These are phyloP conservation scores for Coendou prehensilis DNA, from an alignment of 2,797 vertebrate genomes.

Conservation along the genomic window DNA sequence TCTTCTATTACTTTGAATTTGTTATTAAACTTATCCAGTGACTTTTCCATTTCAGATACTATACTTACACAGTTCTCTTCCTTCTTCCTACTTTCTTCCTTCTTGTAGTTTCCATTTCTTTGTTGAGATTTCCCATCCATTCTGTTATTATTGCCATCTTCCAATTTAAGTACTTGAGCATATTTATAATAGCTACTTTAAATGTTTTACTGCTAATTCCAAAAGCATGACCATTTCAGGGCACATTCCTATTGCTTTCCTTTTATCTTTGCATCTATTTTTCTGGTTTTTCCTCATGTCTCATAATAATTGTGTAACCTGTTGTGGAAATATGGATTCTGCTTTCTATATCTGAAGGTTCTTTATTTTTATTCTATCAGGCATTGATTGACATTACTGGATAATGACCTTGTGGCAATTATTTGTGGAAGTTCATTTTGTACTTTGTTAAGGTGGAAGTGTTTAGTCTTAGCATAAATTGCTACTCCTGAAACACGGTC, in stretches of 20 bases:
- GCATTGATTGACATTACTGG: constrained; percentile 7
- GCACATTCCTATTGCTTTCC: background rate
- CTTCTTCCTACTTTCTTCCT: background rate
- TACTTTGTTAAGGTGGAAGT: background rate
- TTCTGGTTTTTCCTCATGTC: background rate
- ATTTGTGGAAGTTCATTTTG: background rate
- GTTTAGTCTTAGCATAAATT: background rate
- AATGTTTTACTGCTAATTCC: constrained; percentile 15
- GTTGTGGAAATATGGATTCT: background rate
- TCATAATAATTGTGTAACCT: background rate
- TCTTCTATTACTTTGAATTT: background rate
- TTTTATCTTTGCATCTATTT: constrained; percentile 11
- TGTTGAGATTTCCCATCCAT: background rate
- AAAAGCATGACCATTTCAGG: background rate
- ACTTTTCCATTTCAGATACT: background rate
- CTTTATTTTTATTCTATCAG: background rate
- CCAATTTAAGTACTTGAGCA: background rate
- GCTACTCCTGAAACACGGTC: background rate
- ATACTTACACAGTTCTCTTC: background rate
- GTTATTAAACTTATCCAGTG: background rate
- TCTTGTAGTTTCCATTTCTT: background rate
- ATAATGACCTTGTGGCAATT: constrained; percentile 3
- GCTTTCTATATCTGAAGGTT: background rate
- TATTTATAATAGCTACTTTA: constrained; percentile 32
- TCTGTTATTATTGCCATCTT: constrained; percentile 4